Evolutionary conservation across 2,888 invertebrate genomes (phyloP).

Genomic region (Epinotia brunnichana): DNA sequence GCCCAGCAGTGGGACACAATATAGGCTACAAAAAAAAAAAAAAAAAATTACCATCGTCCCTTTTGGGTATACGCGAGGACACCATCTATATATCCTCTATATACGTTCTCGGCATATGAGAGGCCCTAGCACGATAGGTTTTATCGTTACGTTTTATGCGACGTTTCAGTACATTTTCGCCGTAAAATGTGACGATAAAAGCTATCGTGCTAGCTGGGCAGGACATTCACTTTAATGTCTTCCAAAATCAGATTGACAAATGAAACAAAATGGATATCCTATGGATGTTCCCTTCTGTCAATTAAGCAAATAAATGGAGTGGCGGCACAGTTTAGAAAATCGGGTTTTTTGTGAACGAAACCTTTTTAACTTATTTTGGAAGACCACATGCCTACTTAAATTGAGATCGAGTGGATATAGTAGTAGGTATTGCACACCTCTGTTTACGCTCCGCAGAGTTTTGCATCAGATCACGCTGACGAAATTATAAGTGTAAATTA

Average conservation of each 20-base stretch:
- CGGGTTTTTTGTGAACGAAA: background rate
- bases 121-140: no score
- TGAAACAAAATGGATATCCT: background rate
- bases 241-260: background rate
- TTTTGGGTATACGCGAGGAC: no score
- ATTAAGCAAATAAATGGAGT: background rate
- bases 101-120: no score
- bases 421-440: slow-evolving; percentile 33
- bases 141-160: no score
- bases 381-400: slow-evolving; percentile 9
- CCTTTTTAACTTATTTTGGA: background rate
- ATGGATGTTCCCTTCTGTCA: background rate
- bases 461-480: slow-evolving; percentile 39
- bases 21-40: no score
- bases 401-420: slow-evolving; percentile 23
- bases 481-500: slow-evolving; percentile 43
- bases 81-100: no score
- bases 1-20: no score
- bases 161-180: no score
- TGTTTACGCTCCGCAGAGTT: slow-evolving; percentile 39
- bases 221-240: background rate
- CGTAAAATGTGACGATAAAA: no score
- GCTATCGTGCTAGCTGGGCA: no score
- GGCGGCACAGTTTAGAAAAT: background rate
- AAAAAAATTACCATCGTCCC: no score